These are phyloP conservation scores for Motacilla alba DNA, from an alignment of 2,113 vertebrate species.

Conservation along the genomic window DNA sequence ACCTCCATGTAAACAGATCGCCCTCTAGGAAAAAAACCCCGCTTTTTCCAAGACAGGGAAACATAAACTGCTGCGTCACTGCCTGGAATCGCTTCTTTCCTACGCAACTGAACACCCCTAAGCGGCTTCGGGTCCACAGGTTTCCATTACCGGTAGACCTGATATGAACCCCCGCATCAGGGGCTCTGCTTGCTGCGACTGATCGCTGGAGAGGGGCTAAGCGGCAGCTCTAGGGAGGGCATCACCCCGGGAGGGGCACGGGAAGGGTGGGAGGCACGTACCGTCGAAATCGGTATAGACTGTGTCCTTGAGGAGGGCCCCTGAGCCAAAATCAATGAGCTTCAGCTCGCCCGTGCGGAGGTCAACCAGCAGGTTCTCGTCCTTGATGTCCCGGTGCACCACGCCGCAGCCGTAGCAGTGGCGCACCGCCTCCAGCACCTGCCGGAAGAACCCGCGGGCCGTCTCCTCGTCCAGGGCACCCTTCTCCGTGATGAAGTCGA, in stretches of 20 bases:
- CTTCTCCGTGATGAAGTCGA: conserved; percentile 97
- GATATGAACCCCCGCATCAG: not conserved
- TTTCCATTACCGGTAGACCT: conserved; percentile 26
- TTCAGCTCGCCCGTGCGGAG: conserved; percentile 91
- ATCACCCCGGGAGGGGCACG: not conserved
- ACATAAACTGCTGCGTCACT: conserved; percentile 71
- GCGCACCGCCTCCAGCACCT: conserved; percentile 93
- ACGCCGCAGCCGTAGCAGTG: conserved; percentile 95
- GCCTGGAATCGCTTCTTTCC: conserved; percentile 52
- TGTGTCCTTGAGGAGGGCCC: conserved; percentile 95
- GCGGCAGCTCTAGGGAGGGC: accelerated
- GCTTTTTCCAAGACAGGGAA: conserved; percentile 50
- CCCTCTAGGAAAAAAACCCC: conserved; percentile 58
- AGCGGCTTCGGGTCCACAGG: not conserved
- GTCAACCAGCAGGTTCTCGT: conserved; percentile 96
- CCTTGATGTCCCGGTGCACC: conserved; percentile 96
- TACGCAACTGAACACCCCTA: conserved; percentile 34
- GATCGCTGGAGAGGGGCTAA: not conserved
- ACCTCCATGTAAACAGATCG: conserved; percentile 59
- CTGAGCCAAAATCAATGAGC: conserved; percentile 97
- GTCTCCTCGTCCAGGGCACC: conserved; percentile 92
- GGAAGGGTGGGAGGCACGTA: conserved; percentile 59
- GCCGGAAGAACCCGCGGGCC: conserved; percentile 90
- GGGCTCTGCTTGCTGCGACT: not conserved
- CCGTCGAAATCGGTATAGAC: conserved; percentile 98